A percentile compares a stretch with the other conserved stretches of the same genome.
phyloP scores from a whole-genome alignment of 2,113 vertebrate genomes.

The Ariopsis seemanni region DNA sequence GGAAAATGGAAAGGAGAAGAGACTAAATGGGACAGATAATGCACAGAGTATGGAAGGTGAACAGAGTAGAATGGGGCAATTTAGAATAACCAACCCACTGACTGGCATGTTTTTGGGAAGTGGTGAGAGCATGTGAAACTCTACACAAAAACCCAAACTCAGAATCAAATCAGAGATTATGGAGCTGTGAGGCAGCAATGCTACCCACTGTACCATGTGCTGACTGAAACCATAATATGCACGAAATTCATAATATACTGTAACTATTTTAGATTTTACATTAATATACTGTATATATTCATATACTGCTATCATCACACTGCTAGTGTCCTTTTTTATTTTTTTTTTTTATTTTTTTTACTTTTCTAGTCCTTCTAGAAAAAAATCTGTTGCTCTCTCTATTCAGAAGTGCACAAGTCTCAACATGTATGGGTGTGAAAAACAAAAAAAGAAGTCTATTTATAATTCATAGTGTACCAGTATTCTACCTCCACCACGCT shows the following conservation, averaged over 20 bases:
- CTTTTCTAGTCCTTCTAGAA: neutral
- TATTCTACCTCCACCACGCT: neutral
- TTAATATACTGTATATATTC: neutral
- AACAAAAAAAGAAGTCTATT: neutral
- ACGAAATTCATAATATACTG: neutral
- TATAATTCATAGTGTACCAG: conserved; percentile 16
- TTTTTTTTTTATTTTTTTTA: neutral
- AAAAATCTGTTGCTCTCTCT: neutral
- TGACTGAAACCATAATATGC: neutral
- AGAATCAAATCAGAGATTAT: neutral
- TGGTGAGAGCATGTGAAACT: neutral
- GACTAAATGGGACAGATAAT: neutral
- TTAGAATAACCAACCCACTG: neutral
- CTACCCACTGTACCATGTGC: neutral
- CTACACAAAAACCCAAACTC: neutral
- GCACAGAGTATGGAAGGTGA: neutral
- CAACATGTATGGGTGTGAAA: conserved; percentile 51
- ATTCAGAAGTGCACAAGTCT: neutral
- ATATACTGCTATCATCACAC: neutral
- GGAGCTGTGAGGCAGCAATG: neutral
- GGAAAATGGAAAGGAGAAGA: neutral
- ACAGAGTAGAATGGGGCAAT: neutral
- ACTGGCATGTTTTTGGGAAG: neutral
- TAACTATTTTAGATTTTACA: neutral
- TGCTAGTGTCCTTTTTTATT: neutral